Evolutionary conservation across 2,113 vertebrate genomes (phyloP).

Genomic region (Aphelocoma coerulescens): DNA sequence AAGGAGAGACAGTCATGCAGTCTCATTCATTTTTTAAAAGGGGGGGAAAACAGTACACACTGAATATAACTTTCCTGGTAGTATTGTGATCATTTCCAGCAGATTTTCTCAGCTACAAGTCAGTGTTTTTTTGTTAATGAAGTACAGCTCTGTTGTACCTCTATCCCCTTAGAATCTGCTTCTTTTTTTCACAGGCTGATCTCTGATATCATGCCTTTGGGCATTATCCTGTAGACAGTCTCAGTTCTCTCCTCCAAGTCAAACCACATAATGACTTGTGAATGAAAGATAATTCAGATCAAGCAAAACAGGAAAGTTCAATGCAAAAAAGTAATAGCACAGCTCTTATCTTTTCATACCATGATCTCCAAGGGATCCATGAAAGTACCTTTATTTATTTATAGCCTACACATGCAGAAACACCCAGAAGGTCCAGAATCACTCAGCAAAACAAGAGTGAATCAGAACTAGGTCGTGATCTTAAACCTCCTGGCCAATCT

Average conservation of each 20-base stretch:
- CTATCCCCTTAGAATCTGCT: not conserved
- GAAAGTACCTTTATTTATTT: not conserved
- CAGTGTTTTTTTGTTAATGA: not conserved
- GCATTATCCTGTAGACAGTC: not conserved
- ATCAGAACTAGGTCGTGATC: not conserved
- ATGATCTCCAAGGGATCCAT: not conserved
- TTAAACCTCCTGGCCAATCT: not conserved
- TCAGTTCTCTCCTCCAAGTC: not conserved
- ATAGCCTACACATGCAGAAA: not conserved
- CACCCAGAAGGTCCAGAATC: not conserved
- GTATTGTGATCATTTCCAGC: not conserved
- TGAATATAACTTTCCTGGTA: not conserved
- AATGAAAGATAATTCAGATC: not conserved
- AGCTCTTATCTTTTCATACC: not conserved
- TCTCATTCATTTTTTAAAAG: not conserved
- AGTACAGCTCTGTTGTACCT: not conserved
- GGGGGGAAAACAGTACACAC: accelerated
- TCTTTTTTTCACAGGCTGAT: not conserved
- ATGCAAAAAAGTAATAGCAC: not conserved
- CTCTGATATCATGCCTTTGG: not conserved
- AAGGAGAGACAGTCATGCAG: not conserved
- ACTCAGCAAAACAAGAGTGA: not conserved
- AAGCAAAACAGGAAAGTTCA: not conserved
- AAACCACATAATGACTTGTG: not conserved
- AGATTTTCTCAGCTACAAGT: not conserved